Conservation (phyloP, 2,888 invertebrate genomes). For the Drosophila kambysellisi region DNA sequence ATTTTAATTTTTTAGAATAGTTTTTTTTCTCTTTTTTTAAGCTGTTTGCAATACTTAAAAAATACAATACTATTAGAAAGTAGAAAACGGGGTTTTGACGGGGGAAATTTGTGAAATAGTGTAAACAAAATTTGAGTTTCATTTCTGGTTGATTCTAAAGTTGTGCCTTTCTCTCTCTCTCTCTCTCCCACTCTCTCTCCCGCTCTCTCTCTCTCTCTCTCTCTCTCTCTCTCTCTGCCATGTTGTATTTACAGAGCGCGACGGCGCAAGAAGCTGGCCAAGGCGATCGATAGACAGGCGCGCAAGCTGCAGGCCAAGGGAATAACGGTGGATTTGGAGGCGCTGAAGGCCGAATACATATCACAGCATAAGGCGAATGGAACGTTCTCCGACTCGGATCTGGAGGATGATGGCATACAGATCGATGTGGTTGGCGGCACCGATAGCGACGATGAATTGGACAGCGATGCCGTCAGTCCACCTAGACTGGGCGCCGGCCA, state of each 20-base stretch:
- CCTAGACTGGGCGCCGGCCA: constrained; percentile 50
- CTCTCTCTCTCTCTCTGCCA: neutral
- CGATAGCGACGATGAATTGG: constrained; percentile 89
- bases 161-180: neutral
- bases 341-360: constrained; percentile 93
- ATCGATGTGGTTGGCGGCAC: constrained; percentile 94
- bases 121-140: neutral
- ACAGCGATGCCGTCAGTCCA: constrained; percentile 85
- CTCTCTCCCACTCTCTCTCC: neutral
- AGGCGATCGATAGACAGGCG: constrained; percentile 96
- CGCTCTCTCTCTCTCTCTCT: neutral
- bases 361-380: constrained; percentile 89
- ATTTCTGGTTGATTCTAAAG: neutral
- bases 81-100: no score
- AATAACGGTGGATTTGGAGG: constrained; percentile 94
- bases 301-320: constrained; percentile 96
- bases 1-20: no score
- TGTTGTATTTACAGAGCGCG: constrained; percentile 88
- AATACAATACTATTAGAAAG: neutral
- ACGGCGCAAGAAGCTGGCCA: constrained; percentile 95
- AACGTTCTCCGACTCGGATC: constrained; percentile 88
- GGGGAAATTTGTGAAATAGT: no score
- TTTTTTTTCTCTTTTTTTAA: no score
- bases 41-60: neutral
- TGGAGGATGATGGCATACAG: constrained; percentile 89